phyloP scores from a whole-genome alignment of 1,140 invertebrate species.

The Bombus sibiricus region DNA sequence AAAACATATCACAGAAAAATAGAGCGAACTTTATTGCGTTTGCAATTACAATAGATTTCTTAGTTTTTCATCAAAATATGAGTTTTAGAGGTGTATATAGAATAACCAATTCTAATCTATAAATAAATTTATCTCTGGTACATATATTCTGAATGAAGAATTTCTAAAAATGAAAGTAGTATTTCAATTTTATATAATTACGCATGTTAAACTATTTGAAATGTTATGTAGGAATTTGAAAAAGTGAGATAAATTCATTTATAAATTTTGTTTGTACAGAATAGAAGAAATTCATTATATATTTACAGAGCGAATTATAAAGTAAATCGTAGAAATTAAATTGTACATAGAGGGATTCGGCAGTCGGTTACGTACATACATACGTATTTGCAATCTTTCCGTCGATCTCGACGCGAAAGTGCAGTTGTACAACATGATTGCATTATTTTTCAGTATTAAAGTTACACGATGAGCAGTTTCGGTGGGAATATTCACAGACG shows the following conservation, averaged over 20 bases:
- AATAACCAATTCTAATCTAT: background rate
- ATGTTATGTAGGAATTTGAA: background rate
- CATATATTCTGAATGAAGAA: background rate
- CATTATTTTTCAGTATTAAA: conserved; percentile 26
- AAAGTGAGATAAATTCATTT: background rate
- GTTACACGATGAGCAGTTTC: conserved; percentile 15
- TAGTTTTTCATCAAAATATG: background rate
- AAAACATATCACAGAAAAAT: conserved; percentile 22
- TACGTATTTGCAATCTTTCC: conserved; percentile 11
- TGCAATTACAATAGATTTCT: background rate
- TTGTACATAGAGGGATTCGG: conserved; percentile 18
- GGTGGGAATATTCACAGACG: conserved; percentile 1
- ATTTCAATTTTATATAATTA: background rate
- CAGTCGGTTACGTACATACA: conserved; percentile 20
- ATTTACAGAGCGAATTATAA: conserved; percentile 30
- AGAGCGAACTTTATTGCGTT: background rate
- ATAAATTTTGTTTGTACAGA: background rate
- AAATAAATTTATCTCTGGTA: background rate
- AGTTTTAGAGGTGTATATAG: background rate
- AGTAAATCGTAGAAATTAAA: conserved; percentile 3
- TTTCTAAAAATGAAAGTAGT: background rate
- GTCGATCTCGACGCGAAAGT: conserved; percentile 9
- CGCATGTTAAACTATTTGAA: background rate
- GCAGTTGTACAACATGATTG: conserved; percentile 40
- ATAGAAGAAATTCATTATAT: background rate